Conservation (phyloP, 1,140 invertebrate genomes). For the Papilio polyxenes region DNA sequence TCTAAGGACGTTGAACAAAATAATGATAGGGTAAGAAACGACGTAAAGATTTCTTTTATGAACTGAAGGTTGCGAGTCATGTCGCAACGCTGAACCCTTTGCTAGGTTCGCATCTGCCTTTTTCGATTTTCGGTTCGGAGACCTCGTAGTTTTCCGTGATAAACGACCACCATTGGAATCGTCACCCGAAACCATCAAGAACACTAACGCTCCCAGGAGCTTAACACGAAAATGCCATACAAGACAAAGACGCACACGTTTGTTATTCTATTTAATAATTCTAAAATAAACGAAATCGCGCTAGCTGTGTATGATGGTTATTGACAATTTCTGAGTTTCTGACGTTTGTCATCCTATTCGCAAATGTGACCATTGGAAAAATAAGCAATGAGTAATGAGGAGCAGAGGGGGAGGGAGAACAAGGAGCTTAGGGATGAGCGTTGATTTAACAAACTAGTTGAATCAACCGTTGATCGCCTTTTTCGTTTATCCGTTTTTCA, state of each 20-base stretch:
- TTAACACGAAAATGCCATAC: constrained; percentile 73
- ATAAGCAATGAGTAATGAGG: background rate
- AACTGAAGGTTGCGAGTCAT: constrained; percentile 84
- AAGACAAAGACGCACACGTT: constrained; percentile 71
- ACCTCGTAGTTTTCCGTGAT: constrained; percentile 79
- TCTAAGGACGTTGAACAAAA: constrained; percentile 90
- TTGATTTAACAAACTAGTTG: background rate
- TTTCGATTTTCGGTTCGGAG: constrained; percentile 78
- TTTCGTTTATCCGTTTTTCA: no score
- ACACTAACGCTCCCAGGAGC: constrained; percentile 65
- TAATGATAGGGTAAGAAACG: constrained; percentile 91
- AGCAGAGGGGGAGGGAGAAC: background rate
- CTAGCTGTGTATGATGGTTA: constrained; percentile 55
- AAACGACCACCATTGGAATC: constrained; percentile 81
- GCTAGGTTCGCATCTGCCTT: constrained; percentile 80
- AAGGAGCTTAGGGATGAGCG: background rate
- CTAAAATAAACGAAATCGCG: constrained; percentile 66
- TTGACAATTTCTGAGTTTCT: constrained; percentile 71
- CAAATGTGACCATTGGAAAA: constrained; percentile 30
- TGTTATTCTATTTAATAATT: constrained; percentile 67
- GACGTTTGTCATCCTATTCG: constrained; percentile 45
- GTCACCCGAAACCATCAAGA: constrained; percentile 81
- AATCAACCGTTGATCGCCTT: no score
- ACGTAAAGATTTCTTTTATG: constrained; percentile 92
- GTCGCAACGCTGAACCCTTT: constrained; percentile 78